Base-by-base conservation (phyloP, 1,140 invertebrate species). In the Oedothorax gibbosus region DNA sequence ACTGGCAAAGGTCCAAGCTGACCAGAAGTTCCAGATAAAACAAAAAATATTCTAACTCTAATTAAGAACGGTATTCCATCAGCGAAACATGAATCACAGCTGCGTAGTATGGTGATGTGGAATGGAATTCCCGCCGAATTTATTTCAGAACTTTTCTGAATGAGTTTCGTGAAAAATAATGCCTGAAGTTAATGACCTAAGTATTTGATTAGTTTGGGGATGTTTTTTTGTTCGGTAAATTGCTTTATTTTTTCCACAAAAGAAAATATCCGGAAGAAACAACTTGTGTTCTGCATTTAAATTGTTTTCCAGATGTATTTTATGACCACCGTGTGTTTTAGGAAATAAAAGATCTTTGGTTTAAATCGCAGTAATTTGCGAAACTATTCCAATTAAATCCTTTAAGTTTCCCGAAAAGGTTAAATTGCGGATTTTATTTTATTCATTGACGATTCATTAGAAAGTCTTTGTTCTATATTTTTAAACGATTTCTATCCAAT, bases 1-100 rank as follows among this genome's bases (percentile, higher is more conserved):
- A 8, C 60, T 80, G 78, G 78, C 66, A 60, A 18, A 6, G n/a
- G 15, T 80, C 78, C 78, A 80, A n/a, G 49, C 65, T 77, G 11
- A 9, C 11, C 53, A 7, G 53, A 73, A 56, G 54, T 20, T 21
- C 18, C 53, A 73, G 54, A 56, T 51, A 73, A 57, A 73, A 57
- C 71, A 73, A 73, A 73, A 73, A 56, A 18, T 56, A 51, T 73
- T 20, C 71, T 15, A 51, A 71, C 53, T 73, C 71, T 73, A 57
- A 73, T 57, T 73, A 54, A 73, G 68, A 56, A 68, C 15, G 11
- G 35, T 51, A 4, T 18, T 66, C 12, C 12, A 14, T 71, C 68
- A 71, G 53, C 53, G 68, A 51, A 71, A 57, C n/a, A 54, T 49
- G 35, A 14, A 3, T 2, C 18, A 57, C 72, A 75, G 53, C 53